Evolutionary conservation across 2,888 invertebrate genomes (phyloP), one percentile per base, ranked within the genome.

Genomic region (Tenthredo mesomela): DNA sequence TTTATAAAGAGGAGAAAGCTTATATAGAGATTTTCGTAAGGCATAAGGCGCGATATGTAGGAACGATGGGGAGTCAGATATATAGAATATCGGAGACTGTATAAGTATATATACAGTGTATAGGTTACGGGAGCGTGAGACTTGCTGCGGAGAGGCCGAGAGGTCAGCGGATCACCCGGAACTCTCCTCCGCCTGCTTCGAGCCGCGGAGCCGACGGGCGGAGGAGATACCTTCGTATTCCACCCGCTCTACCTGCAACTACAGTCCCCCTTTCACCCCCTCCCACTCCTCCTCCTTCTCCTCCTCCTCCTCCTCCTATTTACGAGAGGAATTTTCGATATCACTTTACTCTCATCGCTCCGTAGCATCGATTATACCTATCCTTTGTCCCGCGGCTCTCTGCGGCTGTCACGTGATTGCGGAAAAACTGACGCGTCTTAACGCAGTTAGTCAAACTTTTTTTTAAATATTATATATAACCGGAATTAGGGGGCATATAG

Each of bases 81-180:
- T 83, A 86, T 58, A 84, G 84, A 83, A 43, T 85, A 84, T 29
- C 84, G 85, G 58, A 71, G 61, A 84, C 82, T 77, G 84, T 33
- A 75, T 80, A 67, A 70, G 85, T 77, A 86, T 89, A 90, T 90
- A 91, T 92, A 90, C 91, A 91, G 91, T 91, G 93, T 93, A 92
- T 93, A 93, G 93, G 93, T 93, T 93, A 93, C 93, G 93, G 93
- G 93, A 93, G 93, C 93, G 93, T 93, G 93, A 93, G 93, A 93
- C 93, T 93, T 93, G 92, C 92, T 92, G 93, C 91, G 67, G 70
- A 92, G 92, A 93, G 92, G 93, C 93, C 93, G 93, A 92, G 93
- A 92, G 93, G 93, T 93, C 93, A 93, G 93, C 93, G 93, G 93
- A 93, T 93, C 93, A 93, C 93, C 93, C 93, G 93, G 93, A 93